phyloP scores from a whole-genome alignment of 2,113 vertebrate species.

The Nothobranchius kuhntae region DNA sequence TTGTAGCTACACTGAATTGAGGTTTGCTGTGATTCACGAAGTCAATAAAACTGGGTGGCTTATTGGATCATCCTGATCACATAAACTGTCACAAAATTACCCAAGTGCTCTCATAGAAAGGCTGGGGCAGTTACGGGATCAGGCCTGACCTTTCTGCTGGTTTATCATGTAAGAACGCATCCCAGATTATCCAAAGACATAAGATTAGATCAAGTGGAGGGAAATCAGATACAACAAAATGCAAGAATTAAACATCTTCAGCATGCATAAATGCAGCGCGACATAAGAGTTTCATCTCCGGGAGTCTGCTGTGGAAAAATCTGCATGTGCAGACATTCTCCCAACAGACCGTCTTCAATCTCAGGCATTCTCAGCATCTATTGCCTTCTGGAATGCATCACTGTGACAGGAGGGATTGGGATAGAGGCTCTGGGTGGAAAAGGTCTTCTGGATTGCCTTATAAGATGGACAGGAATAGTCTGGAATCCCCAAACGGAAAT shows the following conservation, averaged over 20 bases:
- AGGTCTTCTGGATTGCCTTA: slow-evolving; percentile 45
- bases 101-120: slow-evolving; percentile 30
- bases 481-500: slow-evolving; percentile 64
- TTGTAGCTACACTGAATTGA: slow-evolving; percentile 57
- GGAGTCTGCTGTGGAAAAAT: neutral
- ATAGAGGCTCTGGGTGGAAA: slow-evolving; percentile 49
- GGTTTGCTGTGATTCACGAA: slow-evolving; percentile 63
- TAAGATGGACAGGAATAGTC: slow-evolving; percentile 65
- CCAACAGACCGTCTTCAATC: slow-evolving; percentile 35
- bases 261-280: slow-evolving; percentile 10
- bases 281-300: neutral
- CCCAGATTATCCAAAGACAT: neutral
- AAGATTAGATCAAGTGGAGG: too few species aligned
- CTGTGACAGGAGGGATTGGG: slow-evolving; percentile 58
- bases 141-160: slow-evolving; percentile 27
- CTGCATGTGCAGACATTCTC: slow-evolving; percentile 7
- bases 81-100: slow-evolving; percentile 53
- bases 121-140: neutral
- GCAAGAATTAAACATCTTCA: too few species aligned
- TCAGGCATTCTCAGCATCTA: slow-evolving; percentile 48
- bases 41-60: slow-evolving; percentile 67
- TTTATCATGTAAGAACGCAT: neutral
- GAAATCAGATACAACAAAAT: neutral
- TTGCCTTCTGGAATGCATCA: slow-evolving; percentile 65
- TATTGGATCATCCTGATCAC: slow-evolving; percentile 59